Evolutionary conservation across 2,797 vertebrate species (phyloP), one percentile per base, ranked within the genome.

Genomic region (Scolopax rusticola): DNA sequence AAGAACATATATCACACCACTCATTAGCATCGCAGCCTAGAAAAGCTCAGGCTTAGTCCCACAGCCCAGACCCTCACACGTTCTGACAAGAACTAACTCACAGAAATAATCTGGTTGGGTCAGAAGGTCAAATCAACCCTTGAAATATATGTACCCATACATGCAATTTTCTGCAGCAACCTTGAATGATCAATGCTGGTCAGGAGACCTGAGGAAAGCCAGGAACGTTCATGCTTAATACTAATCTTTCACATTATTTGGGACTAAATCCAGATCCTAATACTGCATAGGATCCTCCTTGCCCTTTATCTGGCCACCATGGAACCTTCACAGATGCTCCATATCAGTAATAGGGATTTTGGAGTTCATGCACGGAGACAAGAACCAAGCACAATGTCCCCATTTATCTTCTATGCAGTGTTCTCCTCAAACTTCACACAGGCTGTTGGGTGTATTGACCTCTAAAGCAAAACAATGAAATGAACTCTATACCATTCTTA

Each of bases 21-120:
- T 50, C 25, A 57, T 61, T 47, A 79, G 2, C 24, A 71, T 12
- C 18, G 1, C 6, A 73, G 24, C 38, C 30, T 51, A 80, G 36
- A 83, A 83, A 89, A 80, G 6, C 4, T 68, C 30, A 68, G 38
- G 53, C 15, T 60, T 79, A 84, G 32, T 56, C 25, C 28, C 45
- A 71, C 13, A 75, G 70, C 6, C 50, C 50, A 38, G 32, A 71
- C 56, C 11, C 32, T 83, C 48, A 83, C 3, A 33, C 4, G 9
- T 15, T 69, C 16, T 67, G 76, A 67, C 1, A 64, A 61, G 41
- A 56, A 16, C 27, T 6, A 17, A 14, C 41, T 38, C 0, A 0
- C 30, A 75, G 43, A 90, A 91, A 43, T 45, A 33, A 56, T 51
- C 69, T 68, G 15, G 28, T 50, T 6, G 1, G 28, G 63, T 79